Conservation (phyloP, 2,888 invertebrate genomes). For the Caenorhabditis wallacei region DNA sequence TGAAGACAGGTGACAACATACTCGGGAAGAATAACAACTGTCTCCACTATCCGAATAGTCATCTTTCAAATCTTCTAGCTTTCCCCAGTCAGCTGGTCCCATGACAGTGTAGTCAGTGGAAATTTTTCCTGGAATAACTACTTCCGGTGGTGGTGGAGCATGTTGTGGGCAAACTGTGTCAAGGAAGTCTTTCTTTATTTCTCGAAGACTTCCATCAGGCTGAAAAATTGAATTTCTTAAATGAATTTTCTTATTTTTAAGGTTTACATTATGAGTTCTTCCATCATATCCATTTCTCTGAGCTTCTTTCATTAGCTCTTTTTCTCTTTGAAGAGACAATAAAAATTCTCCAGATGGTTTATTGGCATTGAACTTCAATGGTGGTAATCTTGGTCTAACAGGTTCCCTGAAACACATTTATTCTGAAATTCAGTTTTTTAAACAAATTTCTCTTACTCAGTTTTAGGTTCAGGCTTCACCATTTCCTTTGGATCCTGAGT, state of each 20-base stretch:
- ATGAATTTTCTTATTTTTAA: no score
- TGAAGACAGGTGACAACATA: not conserved
- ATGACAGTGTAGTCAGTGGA: constrained; percentile 31
- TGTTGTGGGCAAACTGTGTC: not conserved
- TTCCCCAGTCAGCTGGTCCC: constrained; percentile 44
- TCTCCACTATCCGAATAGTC: constrained; percentile 74
- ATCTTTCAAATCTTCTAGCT: constrained; percentile 24
- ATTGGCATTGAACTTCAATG: constrained; percentile 22
- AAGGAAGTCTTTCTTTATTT: constrained; percentile 12
- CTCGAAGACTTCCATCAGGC: constrained; percentile 29
- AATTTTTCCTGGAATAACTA: not conserved
- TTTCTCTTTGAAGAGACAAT: constrained; percentile 17
- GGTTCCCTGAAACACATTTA: constrained; percentile 33
- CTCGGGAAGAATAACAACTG: constrained; percentile 76
- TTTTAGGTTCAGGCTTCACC: not conserved
- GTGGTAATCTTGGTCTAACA: constrained; percentile 9
- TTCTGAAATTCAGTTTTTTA: no score
- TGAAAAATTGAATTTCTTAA: no score
- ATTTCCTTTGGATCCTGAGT: constrained; percentile 1
- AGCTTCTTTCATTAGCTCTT: constrained; percentile 14
- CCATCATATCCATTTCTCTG: constrained; percentile 14
- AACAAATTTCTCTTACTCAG: not conserved
- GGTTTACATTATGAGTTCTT: not conserved
- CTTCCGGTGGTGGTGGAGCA: constrained; percentile 2
- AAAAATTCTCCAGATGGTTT: constrained; percentile 46